Evolutionary conservation across 2,888 invertebrate species (phyloP), one percentile per base, ranked within the genome.

Genomic region (Sinodicranocentrus sp.): DNA sequence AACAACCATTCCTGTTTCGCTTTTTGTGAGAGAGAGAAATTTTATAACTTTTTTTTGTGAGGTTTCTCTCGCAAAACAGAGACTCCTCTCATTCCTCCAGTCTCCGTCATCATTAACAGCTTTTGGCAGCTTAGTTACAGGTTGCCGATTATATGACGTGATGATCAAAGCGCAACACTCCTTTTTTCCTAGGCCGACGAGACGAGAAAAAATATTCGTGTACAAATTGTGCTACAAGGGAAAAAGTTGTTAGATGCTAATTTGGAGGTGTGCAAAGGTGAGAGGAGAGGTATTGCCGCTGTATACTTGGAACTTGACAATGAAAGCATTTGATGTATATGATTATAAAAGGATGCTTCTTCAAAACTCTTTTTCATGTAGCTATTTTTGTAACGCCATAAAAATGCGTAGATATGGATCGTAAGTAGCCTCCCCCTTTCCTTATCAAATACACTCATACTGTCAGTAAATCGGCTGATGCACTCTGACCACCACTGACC

Each of bases 91-190:
- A n/a, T 23, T 43, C 6, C 21, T 33, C 19, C 71, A 17, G 59
- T 44, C 44, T 43, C 1, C 76, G 28, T 76, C 54, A 76, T 76
- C 54, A 76, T 76, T 76, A 76, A 76, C 76, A 76, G 33, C 67
- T 76, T 76, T 76, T 76, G 76, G 76, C 76, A 67, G 76, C 33
- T 65, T 76, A 76, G 67, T 76, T 65, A 76, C 59, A 76, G 65
- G 67, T 76, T 76, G 57, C 67, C 44, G 63, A 57, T 48, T 26
- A 17, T 75, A 48, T 44, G 28, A 54, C 25, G 44, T 76, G 76
- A 52, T 54, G 57, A 67, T 54, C 54, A 43, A 54, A 76, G 67
- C 43, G 33, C 26, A 67, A 26, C 76, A 67, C 76, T 67, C 76
- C 67, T 59, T 54, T n/a, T n/a, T 75, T 48, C 75, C 48, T 44